Percentiles rank a stretch among this genome's conserved stretches.
phyloP scores from a whole-genome alignment of 2,113 vertebrate species.

The Brachypteracias leptosomus region DNA sequence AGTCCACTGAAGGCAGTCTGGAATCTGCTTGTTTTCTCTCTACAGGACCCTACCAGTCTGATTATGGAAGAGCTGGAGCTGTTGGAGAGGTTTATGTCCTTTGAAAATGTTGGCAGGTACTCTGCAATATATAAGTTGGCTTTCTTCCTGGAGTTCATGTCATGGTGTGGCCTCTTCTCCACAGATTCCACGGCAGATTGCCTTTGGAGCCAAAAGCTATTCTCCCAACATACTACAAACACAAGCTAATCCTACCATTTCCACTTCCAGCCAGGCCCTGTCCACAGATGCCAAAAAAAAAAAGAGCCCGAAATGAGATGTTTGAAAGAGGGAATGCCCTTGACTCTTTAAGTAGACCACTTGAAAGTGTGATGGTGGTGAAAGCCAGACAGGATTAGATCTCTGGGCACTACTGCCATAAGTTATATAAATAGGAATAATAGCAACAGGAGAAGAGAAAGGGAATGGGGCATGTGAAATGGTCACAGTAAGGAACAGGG shows the following conservation, averaged over 20 bases:
- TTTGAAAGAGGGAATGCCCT: background rate
- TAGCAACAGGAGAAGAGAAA: background rate
- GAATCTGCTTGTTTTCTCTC: background rate
- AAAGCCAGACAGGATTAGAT: background rate
- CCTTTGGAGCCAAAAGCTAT: background rate
- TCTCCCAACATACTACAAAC: background rate
- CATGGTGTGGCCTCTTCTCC: background rate
- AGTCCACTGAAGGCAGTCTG: background rate
- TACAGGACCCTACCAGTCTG: background rate
- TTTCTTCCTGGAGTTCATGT: background rate
- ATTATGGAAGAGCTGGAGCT: background rate
- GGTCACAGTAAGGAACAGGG: background rate
- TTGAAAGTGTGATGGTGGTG: background rate
- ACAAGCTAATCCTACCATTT: background rate
- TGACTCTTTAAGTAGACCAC: background rate
- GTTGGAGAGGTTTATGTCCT: background rate
- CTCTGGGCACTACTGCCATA: background rate
- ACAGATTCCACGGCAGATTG: background rate
- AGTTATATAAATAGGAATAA: background rate
- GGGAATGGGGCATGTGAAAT: background rate
- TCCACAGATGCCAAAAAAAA: background rate
- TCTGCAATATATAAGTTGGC: background rate
- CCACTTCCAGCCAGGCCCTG: background rate
- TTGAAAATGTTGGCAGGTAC: background rate
- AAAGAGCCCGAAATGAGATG: background rate